Evolutionary conservation across 2,888 invertebrate genomes (phyloP), one percentile per base, ranked within the genome.

Genomic region (Cyrtodaria siliqua): DNA sequence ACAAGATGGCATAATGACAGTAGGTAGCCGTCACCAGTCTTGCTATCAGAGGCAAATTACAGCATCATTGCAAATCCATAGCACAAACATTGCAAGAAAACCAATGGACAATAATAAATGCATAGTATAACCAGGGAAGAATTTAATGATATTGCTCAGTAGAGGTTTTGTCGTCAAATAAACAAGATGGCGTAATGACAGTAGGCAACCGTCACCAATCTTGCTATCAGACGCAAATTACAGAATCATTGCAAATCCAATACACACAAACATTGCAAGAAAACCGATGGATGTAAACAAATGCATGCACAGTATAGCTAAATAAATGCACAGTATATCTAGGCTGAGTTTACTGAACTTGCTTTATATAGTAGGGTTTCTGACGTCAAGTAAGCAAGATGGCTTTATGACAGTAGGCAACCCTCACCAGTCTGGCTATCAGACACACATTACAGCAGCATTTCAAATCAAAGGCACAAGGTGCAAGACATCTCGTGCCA

Each of bases 221-320:
- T 60, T 59, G 42, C 27, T 56, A 69, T 85, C 83, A 60, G 85
- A 79, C 83, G 83, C 85, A 85, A 85, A 82, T 84, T 84, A 84
- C 84, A 76, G 14, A 8, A 23, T 33, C 33, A 33, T 33, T 33
- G 33, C 33, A 33, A 33, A n/a, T n/a, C n/a, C n/a, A n/a, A n/a
- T n/a, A n/a, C n/a, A n/a, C n/a, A n/a, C n/a, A n/a, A n/a, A n/a
- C n/a, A n/a, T n/a, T n/a, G n/a, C n/a, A n/a, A n/a, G n/a, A n/a
- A n/a, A n/a, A n/a, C n/a, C n/a, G n/a, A n/a, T n/a, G n/a, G n/a
- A n/a, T n/a, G n/a, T n/a, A n/a, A n/a, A n/a, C n/a, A n/a, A n/a
- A n/a, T n/a, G n/a, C n/a, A n/a, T n/a, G n/a, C n/a, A n/a, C n/a
- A n/a, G n/a, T n/a, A n/a, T n/a, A n/a, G n/a, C n/a, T n/a, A n/a